Evolutionary conservation across 2,888 invertebrate species (phyloP), one percentile per base, ranked within the genome.

Genomic region (Scaptomyza polygonia): DNA sequence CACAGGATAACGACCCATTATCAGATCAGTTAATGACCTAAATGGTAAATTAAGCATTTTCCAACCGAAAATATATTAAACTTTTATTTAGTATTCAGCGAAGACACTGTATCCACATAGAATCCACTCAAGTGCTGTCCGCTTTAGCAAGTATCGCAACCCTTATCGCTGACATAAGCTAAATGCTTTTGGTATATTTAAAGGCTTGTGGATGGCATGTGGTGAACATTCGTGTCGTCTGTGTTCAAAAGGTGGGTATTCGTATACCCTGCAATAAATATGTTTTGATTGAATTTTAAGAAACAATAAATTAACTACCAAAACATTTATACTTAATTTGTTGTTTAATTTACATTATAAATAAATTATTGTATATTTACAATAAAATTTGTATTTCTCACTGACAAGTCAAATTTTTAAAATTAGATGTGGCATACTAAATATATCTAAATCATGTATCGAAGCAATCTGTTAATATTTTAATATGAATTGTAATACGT

Each of bases 21-120:
- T 56, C 44, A 57, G 65, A 59, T 69, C 49, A 51, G 65, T 51
- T 54, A 72, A 65, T 57, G 49, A 27, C 39, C 54, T 8, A 45
- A 55, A 55, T n/a, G n/a, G n/a, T n/a, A 56, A 11, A 25, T 45
- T 42, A 21, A 29, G 18, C 3, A 32, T 44, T 62, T 62, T 18
- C 30, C 30, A 58, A 42, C 40, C 14, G 53, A 39, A 48, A 55
- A 36, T 25, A 18, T 36, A 16, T 40, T 45, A n/a, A n/a, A n/a
- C 6, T 14, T 44, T 32, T 32, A 9, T 11, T 21, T 25, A 16
- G 3, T 16, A 14, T 14, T 44, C n/a, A 61, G 62, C 62, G n/a
- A 18, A 45, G 52, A 45, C 62, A 63, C 14, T 8, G 8, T 8
- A 8, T 25, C 36, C 29, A 61, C 44, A 55, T 65, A 8, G 3